Evolutionary conservation across 2,797 vertebrate species (phyloP).

Genomic region (Hydrocynus forskahlii): DNA sequence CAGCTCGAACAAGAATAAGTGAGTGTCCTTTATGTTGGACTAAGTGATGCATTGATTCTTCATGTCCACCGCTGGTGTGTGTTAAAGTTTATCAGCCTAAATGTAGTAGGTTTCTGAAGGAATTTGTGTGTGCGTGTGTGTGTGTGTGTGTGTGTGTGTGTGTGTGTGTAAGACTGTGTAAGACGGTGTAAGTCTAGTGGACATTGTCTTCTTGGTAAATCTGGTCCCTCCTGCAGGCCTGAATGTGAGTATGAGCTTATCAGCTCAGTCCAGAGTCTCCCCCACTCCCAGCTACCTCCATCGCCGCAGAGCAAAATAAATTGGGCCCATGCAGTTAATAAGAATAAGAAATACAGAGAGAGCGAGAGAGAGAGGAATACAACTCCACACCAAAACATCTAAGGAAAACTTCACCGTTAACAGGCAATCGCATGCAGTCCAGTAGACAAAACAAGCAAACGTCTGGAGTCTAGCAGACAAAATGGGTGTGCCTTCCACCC

Average conservation of each 20-base stretch:
- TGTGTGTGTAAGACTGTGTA: conserved; percentile 49
- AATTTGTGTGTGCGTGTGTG: conserved; percentile 50
- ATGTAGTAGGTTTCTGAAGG: conserved; percentile 39
- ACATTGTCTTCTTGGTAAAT: conserved; percentile 93
- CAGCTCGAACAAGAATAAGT: background rate
- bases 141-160: conserved; percentile 51
- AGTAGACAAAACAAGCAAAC: conserved; percentile 49
- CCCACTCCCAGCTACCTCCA: conserved; percentile 79
- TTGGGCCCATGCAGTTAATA: conserved; percentile 94
- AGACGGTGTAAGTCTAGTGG: conserved; percentile 78
- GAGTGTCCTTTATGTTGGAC: conserved; percentile 28
- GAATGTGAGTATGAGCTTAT: conserved; percentile 87
- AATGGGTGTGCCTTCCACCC: conserved; percentile 38
- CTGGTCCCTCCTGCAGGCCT: conserved; percentile 85
- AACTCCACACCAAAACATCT: conserved; percentile 74
- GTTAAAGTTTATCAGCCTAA: conserved; percentile 51
- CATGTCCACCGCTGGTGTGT: conserved; percentile 30
- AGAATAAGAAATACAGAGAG: conserved; percentile 90
- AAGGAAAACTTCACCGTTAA: conserved; percentile 65
- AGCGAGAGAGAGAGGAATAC: conserved; percentile 64
- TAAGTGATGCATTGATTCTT: conserved; percentile 37
- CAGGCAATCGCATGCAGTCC: conserved; percentile 67
- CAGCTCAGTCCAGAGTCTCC: conserved; percentile 89
- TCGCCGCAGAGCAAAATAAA: conserved; percentile 97
- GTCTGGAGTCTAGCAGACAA: conserved; percentile 64